These are phyloP conservation scores for Myotis myotis DNA, from an alignment of 2,797 vertebrate genomes.

Conservation along the genomic window DNA sequence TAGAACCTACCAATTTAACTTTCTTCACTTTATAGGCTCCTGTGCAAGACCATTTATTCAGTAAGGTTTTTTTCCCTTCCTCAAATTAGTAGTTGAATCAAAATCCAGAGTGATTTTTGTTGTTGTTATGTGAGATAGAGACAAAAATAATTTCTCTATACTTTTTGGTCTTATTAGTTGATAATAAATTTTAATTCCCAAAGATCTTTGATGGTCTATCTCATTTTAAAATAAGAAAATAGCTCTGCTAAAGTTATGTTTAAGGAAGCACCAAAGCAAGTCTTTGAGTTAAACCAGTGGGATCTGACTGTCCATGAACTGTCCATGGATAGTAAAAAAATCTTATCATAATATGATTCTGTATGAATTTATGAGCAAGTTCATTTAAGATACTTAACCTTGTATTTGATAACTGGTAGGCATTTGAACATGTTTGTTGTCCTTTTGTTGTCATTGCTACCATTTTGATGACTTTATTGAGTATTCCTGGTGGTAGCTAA, in stretches of 20 bases:
- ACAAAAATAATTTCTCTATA: conserved; percentile 19
- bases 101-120: background rate
- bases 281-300: background rate
- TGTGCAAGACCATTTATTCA: background rate
- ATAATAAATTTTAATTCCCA: background rate
- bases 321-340: background rate
- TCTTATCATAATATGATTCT: background rate
- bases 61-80: background rate
- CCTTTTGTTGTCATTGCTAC: background rate
- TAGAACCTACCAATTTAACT: background rate
- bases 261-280: background rate
- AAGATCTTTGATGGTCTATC: background rate
- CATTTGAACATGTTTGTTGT: background rate
- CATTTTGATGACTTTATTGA: background rate
- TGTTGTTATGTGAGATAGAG: background rate
- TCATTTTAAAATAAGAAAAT: background rate
- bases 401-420: background rate
- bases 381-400: background rate
- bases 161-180: background rate
- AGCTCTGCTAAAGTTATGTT: background rate
- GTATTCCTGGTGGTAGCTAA: background rate
- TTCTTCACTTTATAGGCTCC: background rate
- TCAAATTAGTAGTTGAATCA: background rate
- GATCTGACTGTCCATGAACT: background rate
- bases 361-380: background rate